A percentile compares a stretch with the other conserved stretches of the same genome.
Conservation (phyloP, 2,888 invertebrate genomes). For the Toxonevra muliebris region DNA sequence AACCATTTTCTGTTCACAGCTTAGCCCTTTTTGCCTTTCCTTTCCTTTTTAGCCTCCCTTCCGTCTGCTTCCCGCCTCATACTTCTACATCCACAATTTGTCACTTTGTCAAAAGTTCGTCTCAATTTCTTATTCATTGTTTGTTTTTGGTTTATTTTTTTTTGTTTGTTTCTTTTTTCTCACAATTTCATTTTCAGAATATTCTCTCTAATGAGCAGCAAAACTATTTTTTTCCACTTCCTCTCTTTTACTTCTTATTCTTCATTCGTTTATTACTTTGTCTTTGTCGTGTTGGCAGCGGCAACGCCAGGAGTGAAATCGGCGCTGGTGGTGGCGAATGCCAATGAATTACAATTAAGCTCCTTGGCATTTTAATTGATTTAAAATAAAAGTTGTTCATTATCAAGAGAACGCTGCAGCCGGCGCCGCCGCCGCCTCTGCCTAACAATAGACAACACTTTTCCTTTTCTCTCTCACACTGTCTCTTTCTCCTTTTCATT, state of each 20-base stretch:
- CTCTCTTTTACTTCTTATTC: conserved; percentile 24
- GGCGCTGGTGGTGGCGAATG: background rate
- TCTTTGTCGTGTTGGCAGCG: conserved; percentile 25
- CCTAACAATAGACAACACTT: background rate
- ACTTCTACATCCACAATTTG: conserved; percentile 26
- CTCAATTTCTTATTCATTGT: background rate
- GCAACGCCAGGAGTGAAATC: conserved; percentile 17
- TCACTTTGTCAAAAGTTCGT: conserved; percentile 33
- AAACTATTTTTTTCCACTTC: conserved; percentile 36
- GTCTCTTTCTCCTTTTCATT: background rate
- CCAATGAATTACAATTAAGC: conserved; percentile 46
- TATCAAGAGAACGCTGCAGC: background rate
- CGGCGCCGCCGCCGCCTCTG: background rate
- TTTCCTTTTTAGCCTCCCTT: background rate
- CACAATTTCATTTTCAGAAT: too few relatives aligned
- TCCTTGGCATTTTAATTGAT: conserved; percentile 36
- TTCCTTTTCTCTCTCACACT: background rate
- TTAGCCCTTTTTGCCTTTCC: background rate
- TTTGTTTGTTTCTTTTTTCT: background rate
- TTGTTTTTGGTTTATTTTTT: background rate
- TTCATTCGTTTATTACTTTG: background rate
- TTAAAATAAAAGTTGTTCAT: conserved; percentile 35
- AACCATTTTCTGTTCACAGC: too few relatives aligned
- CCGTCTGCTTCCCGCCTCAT: conserved; percentile 8
- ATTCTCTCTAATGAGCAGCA: conserved; percentile 44